Evolutionary conservation across 2,113 vertebrate genomes (phyloP).

Genomic region (Pseudonaja textilis): DNA sequence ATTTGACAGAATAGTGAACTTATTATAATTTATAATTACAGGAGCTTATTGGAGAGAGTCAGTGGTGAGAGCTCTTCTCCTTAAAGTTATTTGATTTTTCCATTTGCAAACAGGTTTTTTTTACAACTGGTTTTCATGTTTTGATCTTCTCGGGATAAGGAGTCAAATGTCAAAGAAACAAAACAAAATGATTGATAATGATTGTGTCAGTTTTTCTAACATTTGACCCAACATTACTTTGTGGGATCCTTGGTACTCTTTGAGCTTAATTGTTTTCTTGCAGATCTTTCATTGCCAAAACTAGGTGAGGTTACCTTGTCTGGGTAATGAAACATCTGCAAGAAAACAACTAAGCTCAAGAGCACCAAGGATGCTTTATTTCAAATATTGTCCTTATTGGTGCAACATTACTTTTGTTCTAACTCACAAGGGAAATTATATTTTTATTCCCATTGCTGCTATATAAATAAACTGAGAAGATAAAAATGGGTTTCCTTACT

Average conservation of each 20-base stretch:
- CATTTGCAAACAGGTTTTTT: background rate
- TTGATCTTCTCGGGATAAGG: background rate
- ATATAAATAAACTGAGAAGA: background rate
- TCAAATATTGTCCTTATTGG: background rate
- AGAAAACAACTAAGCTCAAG: background rate
- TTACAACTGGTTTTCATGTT: background rate
- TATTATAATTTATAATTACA: background rate
- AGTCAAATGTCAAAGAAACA: background rate
- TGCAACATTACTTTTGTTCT: background rate
- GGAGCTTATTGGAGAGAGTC: accelerated
- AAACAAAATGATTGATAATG: background rate
- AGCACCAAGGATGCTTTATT: background rate
- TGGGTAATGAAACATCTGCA: background rate
- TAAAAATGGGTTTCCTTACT: background rate
- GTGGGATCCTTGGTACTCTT: background rate
- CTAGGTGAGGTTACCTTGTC: background rate
- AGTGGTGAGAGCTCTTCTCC: background rate
- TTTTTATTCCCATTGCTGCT: background rate
- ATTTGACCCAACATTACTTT: background rate
- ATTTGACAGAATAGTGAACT: background rate
- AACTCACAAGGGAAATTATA: background rate
- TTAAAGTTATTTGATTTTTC: background rate
- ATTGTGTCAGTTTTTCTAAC: background rate
- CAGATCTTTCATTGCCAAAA: background rate
- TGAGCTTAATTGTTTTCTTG: background rate